Evolutionary conservation across 2,888 invertebrate genomes (phyloP).

Genomic region (Halocaridina rubra): DNA sequence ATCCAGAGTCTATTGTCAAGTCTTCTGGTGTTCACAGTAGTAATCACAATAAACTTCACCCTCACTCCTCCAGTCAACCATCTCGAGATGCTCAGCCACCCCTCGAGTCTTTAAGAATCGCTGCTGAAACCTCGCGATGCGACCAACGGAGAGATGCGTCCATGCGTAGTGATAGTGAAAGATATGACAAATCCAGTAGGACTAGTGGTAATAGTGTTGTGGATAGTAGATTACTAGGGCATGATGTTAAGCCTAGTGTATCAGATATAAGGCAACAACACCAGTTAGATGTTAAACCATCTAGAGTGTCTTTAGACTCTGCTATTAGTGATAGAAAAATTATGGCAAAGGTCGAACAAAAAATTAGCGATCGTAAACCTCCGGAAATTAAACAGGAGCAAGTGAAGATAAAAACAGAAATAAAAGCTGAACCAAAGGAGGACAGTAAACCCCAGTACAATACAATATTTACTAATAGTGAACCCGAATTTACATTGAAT

Average conservation of each 20-base stretch:
- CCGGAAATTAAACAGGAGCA: conserved; percentile 46
- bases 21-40: conserved; percentile 25
- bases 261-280: conserved; percentile 53
- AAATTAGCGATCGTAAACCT: conserved; percentile 47
- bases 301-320: conserved; percentile 56
- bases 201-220: conserved; percentile 54
- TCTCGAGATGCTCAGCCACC: conserved; percentile 32
- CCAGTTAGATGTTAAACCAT: conserved; percentile 45
- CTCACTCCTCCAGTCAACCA: conserved; percentile 15
- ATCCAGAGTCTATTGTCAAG: conserved; percentile 35
- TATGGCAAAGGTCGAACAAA: conserved; percentile 36
- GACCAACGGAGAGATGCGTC: conserved; percentile 43
- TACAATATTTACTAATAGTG: conserved; percentile 58
- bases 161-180: conserved; percentile 51
- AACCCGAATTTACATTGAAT: conserved; percentile 51
- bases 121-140: conserved; percentile 4
- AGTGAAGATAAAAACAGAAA: conserved; percentile 35
- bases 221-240: conserved; percentile 28
- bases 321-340: conserved; percentile 38
- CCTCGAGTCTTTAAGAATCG: conserved; percentile 25
- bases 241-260: conserved; percentile 43
- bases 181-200: conserved; percentile 47
- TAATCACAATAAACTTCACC: conserved; percentile 42
- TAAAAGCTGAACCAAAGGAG: conserved; percentile 52
- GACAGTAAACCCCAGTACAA: conserved; percentile 50